Evolutionary conservation across 1,140 invertebrate genomes (phyloP).

Genomic region (Subanguina moxae): DNA sequence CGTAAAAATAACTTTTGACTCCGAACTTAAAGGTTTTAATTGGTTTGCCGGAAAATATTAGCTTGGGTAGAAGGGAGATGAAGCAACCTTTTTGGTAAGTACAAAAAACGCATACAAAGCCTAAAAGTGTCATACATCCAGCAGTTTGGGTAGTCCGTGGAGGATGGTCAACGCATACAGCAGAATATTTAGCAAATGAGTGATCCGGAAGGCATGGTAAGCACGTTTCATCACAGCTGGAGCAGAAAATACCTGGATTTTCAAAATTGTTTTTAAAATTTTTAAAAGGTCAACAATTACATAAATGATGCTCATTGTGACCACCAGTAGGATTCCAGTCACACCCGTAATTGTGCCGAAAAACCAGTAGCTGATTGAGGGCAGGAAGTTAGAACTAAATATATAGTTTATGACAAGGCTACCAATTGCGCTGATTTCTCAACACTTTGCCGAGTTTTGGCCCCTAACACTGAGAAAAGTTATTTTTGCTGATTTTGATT

Average conservation of each 20-base stretch:
- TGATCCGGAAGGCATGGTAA: slow-evolving; percentile 92
- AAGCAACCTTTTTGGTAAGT: too few relatives aligned
- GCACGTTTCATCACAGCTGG: slow-evolving; percentile 85
- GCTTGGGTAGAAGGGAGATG: too few relatives aligned
- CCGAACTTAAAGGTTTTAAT: too few relatives aligned
- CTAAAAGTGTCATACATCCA: slow-evolving; percentile 67
- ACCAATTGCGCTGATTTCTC: not conserved
- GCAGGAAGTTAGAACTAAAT: slow-evolving; percentile 57
- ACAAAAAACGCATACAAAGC: too few relatives aligned
- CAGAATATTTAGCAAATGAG: slow-evolving; percentile 86
- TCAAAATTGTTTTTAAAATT: slow-evolving; percentile 65
- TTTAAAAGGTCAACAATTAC: not conserved
- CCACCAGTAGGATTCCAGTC: slow-evolving; percentile 86
- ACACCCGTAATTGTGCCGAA: slow-evolving; percentile 68
- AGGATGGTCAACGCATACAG: slow-evolving; percentile 84
- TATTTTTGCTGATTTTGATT: too few relatives aligned
- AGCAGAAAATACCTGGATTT: slow-evolving; percentile 92
- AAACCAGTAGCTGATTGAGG: slow-evolving; percentile 59
- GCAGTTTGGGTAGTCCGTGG: slow-evolving; percentile 87
- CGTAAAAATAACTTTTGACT: too few relatives aligned
- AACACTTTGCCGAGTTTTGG: not conserved
- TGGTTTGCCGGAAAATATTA: too few relatives aligned
- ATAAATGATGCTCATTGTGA: slow-evolving; percentile 70
- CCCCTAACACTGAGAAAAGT: too few relatives aligned
- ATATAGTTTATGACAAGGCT: not conserved